phyloP scores from a whole-genome alignment of 2,888 invertebrate genomes.

The Orchesella flavescens region DNA sequence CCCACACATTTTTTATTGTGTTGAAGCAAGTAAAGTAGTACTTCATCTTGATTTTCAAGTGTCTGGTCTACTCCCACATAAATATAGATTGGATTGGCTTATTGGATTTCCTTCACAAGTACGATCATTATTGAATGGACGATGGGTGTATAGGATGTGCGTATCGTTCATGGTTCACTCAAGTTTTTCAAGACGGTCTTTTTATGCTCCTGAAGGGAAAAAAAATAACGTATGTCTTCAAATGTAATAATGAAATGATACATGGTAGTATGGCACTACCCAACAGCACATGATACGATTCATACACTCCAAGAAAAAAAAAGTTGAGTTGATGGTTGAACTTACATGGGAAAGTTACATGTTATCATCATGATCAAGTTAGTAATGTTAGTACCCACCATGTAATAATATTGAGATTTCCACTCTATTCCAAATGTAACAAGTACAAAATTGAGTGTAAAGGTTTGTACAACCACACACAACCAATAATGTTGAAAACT shows the following conservation, averaged over 20 bases:
- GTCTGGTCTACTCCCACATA: conserved; percentile 28
- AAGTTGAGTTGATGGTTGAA: no score
- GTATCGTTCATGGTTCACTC: conserved; percentile 3
- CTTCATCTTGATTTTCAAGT: conserved; percentile 19
- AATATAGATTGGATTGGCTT: conserved; percentile 59
- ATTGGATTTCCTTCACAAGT: conserved; percentile 44
- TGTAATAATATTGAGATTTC: conserved; percentile 2
- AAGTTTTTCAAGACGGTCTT: background rate
- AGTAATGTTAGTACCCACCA: background rate
- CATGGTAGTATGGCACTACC: background rate
- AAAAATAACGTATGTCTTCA: background rate
- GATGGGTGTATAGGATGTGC: background rate
- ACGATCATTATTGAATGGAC: conserved; percentile 30
- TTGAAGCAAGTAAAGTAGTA: background rate
- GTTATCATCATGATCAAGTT: background rate
- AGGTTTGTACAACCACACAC: background rate
- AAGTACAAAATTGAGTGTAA: background rate
- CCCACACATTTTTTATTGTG: background rate
- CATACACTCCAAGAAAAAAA: no score
- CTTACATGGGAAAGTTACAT: background rate
- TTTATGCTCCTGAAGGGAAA: background rate
- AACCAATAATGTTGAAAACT: no score
- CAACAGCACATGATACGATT: no score
- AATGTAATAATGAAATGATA: conserved; percentile 1
- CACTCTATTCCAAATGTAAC: background rate